Evolutionary conservation across 2,888 invertebrate species (phyloP).

Genomic region (Autographa pulchrina): DNA sequence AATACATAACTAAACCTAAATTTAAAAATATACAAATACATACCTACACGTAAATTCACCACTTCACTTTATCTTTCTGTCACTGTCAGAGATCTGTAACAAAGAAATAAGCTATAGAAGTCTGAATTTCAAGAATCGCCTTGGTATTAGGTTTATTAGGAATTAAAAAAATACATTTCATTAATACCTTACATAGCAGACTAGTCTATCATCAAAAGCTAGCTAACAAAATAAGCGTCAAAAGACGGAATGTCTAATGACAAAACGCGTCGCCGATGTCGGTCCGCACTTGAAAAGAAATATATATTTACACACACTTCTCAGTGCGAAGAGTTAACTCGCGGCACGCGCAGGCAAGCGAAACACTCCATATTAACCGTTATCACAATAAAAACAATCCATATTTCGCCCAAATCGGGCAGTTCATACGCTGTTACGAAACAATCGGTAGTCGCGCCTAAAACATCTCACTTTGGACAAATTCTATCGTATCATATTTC

Average conservation of each 20-base stretch:
- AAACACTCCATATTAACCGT: slow-evolving; percentile 6
- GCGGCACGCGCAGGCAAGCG: slow-evolving; percentile 16
- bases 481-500: slow-evolving; percentile 10
- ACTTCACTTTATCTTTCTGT: too few species aligned
- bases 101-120: too few species aligned
- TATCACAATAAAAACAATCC: neutral
- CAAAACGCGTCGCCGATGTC: slow-evolving; percentile 43
- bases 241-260: slow-evolving; percentile 57
- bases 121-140: too few species aligned
- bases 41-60: too few species aligned
- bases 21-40: too few species aligned
- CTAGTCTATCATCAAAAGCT: slow-evolving; percentile 43
- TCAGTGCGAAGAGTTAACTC: slow-evolving; percentile 20
- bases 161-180: too few species aligned
- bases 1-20: too few species aligned
- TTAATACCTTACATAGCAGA: too few species aligned
- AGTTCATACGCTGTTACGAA: slow-evolving; percentile 8
- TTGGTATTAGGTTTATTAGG: too few species aligned
- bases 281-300: slow-evolving; percentile 33
- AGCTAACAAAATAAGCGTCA: slow-evolving; percentile 69
- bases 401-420: neutral
- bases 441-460: neutral
- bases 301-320: slow-evolving; percentile 45
- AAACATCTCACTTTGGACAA: slow-evolving; percentile 10
- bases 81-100: too few species aligned